phyloP scores from a whole-genome alignment of 1,140 invertebrate genomes.

The Bombus confusus region DNA sequence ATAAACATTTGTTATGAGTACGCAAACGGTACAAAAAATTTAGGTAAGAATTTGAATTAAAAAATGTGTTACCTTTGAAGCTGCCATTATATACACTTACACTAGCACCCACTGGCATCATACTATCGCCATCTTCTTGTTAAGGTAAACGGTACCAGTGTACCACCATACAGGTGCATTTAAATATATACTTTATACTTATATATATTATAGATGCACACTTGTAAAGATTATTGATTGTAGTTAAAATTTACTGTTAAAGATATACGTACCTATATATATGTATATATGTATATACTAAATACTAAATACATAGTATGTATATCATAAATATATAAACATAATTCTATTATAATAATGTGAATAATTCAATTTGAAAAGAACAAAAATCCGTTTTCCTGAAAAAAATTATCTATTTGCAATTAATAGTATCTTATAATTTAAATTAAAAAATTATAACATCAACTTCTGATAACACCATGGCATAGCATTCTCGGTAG shows the following conservation, averaged over 20 bases:
- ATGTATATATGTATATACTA: not conserved
- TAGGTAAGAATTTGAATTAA: not conserved
- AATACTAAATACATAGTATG: no score
- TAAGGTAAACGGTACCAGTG: slow-evolving; percentile 55
- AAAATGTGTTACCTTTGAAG: slow-evolving; percentile 13
- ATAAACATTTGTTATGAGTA: not conserved
- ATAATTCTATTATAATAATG: not conserved
- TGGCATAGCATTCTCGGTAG: not conserved
- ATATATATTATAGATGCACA: slow-evolving; percentile 7
- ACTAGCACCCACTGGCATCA: slow-evolving; percentile 41
- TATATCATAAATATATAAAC: not conserved
- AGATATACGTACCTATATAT: not conserved
- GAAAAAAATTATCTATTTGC: no score
- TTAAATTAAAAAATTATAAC: no score
- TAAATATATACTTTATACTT: slow-evolving; percentile 3
- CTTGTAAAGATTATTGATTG: slow-evolving; percentile 49
- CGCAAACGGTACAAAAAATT: not conserved
- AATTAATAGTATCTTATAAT: no score
- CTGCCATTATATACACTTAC: slow-evolving; percentile 21
- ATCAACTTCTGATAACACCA: no score
- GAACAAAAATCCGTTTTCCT: no score
- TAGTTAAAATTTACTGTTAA: slow-evolving; percentile 29
- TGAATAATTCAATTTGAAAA: not conserved
- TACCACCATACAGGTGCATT: slow-evolving; percentile 22
- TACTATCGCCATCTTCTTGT: slow-evolving; percentile 63